phyloP scores from a whole-genome alignment of 2,113 vertebrate species.

The Epinephelus lanceolatus region DNA sequence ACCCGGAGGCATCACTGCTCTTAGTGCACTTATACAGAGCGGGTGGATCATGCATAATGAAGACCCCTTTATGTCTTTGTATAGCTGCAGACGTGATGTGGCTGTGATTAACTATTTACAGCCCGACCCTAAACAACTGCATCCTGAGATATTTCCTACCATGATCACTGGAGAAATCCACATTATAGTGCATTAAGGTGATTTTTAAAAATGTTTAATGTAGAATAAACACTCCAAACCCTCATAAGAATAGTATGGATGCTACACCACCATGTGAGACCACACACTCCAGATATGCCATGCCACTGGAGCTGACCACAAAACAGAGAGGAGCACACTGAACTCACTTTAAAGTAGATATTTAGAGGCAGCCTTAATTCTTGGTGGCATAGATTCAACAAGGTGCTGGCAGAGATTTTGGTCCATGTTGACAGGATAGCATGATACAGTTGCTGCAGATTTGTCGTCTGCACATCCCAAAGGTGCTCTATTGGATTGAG shows the following conservation, averaged over 20 bases:
- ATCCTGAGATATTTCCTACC: neutral
- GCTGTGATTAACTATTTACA: conserved; percentile 21
- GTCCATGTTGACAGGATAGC: no score
- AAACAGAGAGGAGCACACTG: neutral
- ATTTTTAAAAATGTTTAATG: neutral
- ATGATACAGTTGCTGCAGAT: no score
- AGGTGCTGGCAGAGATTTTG: no score
- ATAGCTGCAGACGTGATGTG: neutral
- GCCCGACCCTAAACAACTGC: neutral
- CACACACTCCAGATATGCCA: neutral
- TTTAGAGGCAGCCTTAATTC: neutral
- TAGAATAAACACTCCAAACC: neutral
- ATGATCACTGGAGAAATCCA: neutral
- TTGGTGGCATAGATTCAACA: no score
- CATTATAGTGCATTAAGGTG: neutral
- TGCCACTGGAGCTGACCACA: neutral
- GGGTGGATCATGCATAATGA: conserved; percentile 22
- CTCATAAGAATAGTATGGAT: neutral
- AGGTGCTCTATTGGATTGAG: no score
- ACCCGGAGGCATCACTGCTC: conserved; percentile 5
- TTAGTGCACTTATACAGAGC: neutral
- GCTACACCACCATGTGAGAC: no score
- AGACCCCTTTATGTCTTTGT: neutral
- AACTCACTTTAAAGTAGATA: neutral
- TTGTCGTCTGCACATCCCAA: no score